Base-by-base conservation (phyloP, 2,888 invertebrate genomes). In the Acanthococcus lagerstroemiae region DNA sequence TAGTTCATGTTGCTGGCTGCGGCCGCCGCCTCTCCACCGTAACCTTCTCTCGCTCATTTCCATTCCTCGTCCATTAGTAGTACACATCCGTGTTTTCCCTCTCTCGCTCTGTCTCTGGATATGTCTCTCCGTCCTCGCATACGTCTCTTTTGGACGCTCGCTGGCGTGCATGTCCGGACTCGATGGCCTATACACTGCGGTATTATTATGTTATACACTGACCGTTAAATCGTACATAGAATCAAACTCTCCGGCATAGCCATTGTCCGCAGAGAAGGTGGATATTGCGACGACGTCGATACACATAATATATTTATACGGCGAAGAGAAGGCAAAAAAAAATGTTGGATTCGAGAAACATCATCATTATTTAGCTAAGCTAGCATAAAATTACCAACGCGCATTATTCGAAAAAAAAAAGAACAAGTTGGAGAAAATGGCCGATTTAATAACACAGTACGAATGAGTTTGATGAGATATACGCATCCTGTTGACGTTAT, bases 1-100 rank as follows among this genome's bases (percentile, higher is more conserved):
- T 52, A 63, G 63, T 63, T 63, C 63, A 52, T 63, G 63, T 52
- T 63, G 54, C 54, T 63, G 22, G 45, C 61, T 46, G 44, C 63
- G 52, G 26, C 48, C 52, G 52, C 30, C 37, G 37, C 24, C 44
- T 44, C 15, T 52, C 37, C 15, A 9, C n/a, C 54, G 24, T 24
- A 26, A 63, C 30, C 24, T 25, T 24, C 52, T 15, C 22, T 52
- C 52, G n/a, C n/a, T 15, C 37, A 1, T 37, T 3, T 37, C 37
- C n/a, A 37, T 37, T 37, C n/a, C n/a, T 37, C 12, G 12, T 15
- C n/a, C 12, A n/a, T 37, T 37, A 37, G 37, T 37, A 37, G 37
- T 37, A 37, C 37, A 37, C 37, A 37, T 37, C 37, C 37, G 37
- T 37, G n/a, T 37, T 37, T 37, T n/a, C 3, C 37, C n/a, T 37